Evolutionary conservation across 2,888 invertebrate species (phyloP).

Genomic region (Drosophila leonis): DNA sequence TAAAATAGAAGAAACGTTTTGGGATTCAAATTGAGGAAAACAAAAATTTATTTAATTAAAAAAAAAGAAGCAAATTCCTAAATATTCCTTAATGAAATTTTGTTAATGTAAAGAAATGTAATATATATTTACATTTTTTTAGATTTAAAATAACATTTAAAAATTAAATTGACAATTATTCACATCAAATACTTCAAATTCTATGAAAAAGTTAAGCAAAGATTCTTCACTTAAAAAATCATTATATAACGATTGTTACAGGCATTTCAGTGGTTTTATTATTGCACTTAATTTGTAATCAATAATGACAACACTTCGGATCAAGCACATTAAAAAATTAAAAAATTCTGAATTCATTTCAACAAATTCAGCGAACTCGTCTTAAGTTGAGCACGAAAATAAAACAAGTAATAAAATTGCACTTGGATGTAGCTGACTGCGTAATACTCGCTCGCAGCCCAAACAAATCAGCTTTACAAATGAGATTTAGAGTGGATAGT

Average conservation of each 20-base stretch:
- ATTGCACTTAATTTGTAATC: conserved; percentile 14
- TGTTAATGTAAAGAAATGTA: too few relatives aligned
- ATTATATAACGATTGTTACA: not conserved
- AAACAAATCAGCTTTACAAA: not conserved
- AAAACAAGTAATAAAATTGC: not conserved
- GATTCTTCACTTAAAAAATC: not conserved
- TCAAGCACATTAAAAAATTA: not conserved
- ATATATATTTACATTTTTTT: too few relatives aligned
- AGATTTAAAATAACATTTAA: not conserved
- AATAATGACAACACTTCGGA: conserved; percentile 13
- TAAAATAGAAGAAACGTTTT: too few relatives aligned
- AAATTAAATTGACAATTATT: not conserved
- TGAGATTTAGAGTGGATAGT: not conserved
- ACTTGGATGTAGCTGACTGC: not conserved
- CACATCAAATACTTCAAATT: too few relatives aligned
- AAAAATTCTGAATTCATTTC: conserved; percentile 1
- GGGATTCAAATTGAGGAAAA: too few relatives aligned
- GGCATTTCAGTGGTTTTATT: not conserved
- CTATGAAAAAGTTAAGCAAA: not conserved
- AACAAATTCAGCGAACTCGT: conserved; percentile 1
- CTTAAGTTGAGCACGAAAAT: conserved; percentile 14
- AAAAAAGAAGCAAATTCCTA: too few relatives aligned
- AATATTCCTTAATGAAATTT: too few relatives aligned
- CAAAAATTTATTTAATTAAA: too few relatives aligned
- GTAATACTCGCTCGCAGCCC: not conserved